A percentile compares a stretch with the other conserved stretches of the same genome.
Conservation (phyloP, 2,113 vertebrate species). For the Saguinus imperator region DNA sequence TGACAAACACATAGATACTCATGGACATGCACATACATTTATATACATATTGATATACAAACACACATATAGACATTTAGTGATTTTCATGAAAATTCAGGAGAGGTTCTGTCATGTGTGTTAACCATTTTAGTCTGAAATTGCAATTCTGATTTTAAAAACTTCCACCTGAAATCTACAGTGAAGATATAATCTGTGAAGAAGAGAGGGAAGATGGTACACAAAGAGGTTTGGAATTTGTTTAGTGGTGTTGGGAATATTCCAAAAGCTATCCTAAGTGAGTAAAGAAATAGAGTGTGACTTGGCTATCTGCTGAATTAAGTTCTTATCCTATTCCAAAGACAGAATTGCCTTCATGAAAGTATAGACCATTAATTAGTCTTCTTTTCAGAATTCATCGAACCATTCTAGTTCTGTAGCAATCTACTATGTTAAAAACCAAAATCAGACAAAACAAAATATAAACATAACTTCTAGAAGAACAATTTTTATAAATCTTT, state of each 20-base stretch:
- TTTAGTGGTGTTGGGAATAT: constrained; percentile 17
- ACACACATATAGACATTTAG: neutral
- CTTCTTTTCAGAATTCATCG: neutral
- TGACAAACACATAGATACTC: neutral
- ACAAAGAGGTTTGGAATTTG: neutral
- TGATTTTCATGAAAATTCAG: constrained; percentile 38
- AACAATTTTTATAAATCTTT: constrained; percentile 35
- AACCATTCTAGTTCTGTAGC: neutral
- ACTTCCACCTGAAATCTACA: constrained; percentile 4
- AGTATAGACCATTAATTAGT: neutral
- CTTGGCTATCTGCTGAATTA: neutral
- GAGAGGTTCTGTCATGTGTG: neutral
- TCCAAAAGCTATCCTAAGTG: neutral
- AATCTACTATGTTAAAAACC: constrained; percentile 23
- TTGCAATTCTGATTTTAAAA: neutral
- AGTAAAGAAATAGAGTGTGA: constrained; percentile 6
- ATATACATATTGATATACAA: neutral
- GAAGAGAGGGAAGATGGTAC: neutral
- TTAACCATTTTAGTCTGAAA: neutral
- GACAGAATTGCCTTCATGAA: neutral
- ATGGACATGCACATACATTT: neutral
- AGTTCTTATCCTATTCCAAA: constrained; percentile 30
- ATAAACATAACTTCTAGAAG: constrained; percentile 31
- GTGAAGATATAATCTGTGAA: neutral
- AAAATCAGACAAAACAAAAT: constrained; percentile 15